These are phyloP conservation scores for Pollenia amentaria DNA, from an alignment of 2,888 invertebrate genomes.

Conservation along the genomic window DNA sequence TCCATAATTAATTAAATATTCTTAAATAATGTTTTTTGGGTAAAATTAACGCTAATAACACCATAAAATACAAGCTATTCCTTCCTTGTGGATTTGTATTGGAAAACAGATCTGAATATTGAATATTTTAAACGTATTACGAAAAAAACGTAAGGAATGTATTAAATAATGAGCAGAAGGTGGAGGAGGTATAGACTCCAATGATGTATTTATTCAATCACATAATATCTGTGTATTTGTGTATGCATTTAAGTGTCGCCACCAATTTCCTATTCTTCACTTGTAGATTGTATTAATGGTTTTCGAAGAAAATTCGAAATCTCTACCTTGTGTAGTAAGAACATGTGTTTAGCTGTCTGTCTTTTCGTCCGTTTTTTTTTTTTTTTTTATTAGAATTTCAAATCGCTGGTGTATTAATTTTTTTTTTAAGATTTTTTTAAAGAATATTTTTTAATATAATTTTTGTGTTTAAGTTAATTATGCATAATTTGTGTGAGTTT, in stretches of 20 bases:
- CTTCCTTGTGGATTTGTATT: background rate
- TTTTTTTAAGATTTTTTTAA: background rate
- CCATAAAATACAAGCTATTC: background rate
- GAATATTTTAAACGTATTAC: background rate
- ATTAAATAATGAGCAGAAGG: background rate
- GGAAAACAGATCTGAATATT: constrained; percentile 16
- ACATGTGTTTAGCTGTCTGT: constrained; percentile 1
- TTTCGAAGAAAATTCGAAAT: constrained; percentile 50
- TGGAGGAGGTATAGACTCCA: background rate
- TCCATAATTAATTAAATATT: constrained; percentile 28
- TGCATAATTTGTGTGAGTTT: constrained; percentile 69
- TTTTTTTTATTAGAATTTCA: constrained; percentile 43
- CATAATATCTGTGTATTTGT: background rate
- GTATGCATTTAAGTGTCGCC: constrained; percentile 55
- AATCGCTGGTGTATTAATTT: constrained; percentile 28
- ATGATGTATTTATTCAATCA: background rate
- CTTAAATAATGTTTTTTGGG: constrained; percentile 18
- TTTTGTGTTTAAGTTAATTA: constrained; percentile 56
- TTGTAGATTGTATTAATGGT: constrained; percentile 15
- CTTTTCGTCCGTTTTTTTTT: background rate
- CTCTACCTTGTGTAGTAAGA: background rate
- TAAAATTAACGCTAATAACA: constrained; percentile 54
- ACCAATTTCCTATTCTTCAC: constrained; percentile 63
- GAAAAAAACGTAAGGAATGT: background rate
- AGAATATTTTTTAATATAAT: background rate